Conservation (phyloP, 2,113 vertebrate genomes). For the Lynx canadensis region DNA sequence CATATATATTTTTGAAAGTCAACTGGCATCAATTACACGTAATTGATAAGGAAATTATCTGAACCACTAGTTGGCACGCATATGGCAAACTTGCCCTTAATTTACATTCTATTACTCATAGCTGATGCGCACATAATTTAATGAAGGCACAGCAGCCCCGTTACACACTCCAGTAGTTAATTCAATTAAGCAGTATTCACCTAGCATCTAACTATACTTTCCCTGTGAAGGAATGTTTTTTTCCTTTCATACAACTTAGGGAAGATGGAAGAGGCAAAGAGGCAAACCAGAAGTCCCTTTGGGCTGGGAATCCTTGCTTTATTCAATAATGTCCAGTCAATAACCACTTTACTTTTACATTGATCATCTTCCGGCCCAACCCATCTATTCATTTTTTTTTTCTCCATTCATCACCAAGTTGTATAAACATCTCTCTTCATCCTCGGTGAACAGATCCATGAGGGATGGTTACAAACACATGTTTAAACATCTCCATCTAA, state of each 20-base stretch:
- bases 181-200: constrained; percentile 62
- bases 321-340: neutral
- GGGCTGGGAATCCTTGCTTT: neutral
- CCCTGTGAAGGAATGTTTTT: constrained; percentile 43
- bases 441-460: neutral
- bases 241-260: constrained; percentile 45
- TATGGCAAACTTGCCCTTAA: constrained; percentile 39
- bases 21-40: constrained; percentile 38
- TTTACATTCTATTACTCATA: constrained; percentile 49
- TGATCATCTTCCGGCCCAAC: neutral
- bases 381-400: neutral
- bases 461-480: neutral
- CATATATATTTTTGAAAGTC: constrained; percentile 18
- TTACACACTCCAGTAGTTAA: constrained; percentile 51
- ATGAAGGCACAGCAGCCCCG: neutral
- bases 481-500: neutral
- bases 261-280: neutral
- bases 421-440: neutral
- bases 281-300: neutral
- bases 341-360: neutral
- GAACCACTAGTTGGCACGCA: neutral
- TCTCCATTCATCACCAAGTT: neutral
- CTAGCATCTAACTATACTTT: constrained; percentile 12
- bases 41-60: constrained; percentile 47
- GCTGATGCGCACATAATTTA: constrained; percentile 51